These are phyloP conservation scores for Phocides pigmalion DNA, from an alignment of 1,140 invertebrate species.

Conservation along the genomic window DNA sequence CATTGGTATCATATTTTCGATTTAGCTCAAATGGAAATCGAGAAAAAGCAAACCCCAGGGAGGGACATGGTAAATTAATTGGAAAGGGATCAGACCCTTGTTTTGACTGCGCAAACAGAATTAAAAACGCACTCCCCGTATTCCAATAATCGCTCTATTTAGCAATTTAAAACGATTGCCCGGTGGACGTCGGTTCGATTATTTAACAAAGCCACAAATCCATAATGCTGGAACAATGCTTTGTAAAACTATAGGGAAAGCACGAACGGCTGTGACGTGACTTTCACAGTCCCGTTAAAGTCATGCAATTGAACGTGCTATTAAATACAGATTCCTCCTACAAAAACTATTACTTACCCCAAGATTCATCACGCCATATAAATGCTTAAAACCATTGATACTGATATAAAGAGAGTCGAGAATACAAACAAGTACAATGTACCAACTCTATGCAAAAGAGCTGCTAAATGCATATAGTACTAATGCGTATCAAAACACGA, in stretches of 20 bases:
- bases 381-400: too few species aligned
- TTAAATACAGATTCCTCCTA: too few species aligned
- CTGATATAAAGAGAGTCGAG: too few species aligned
- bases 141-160: conserved; percentile 62
- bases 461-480: too few species aligned
- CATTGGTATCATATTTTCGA: conserved; percentile 38
- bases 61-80: conserved; percentile 56
- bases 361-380: too few species aligned
- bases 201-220: neutral
- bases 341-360: too few species aligned
- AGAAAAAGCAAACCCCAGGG: conserved; percentile 51
- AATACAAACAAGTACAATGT: too few species aligned
- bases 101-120: conserved; percentile 63
- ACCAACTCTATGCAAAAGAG: too few species aligned
- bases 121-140: conserved; percentile 62
- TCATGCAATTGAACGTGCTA: too few species aligned
- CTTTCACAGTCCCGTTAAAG: too few species aligned
- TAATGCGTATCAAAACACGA: too few species aligned
- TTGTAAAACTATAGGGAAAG: neutral
- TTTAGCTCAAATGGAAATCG: conserved; percentile 51
- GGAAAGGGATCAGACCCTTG: conserved; percentile 57
- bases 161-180: conserved; percentile 51
- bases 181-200: conserved; percentile 24
- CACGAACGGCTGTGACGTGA: neutral
- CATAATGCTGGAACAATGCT: neutral